These are phyloP conservation scores for Drosophila anomelani DNA, from an alignment of 2,888 invertebrate species.

Conservation along the genomic window DNA sequence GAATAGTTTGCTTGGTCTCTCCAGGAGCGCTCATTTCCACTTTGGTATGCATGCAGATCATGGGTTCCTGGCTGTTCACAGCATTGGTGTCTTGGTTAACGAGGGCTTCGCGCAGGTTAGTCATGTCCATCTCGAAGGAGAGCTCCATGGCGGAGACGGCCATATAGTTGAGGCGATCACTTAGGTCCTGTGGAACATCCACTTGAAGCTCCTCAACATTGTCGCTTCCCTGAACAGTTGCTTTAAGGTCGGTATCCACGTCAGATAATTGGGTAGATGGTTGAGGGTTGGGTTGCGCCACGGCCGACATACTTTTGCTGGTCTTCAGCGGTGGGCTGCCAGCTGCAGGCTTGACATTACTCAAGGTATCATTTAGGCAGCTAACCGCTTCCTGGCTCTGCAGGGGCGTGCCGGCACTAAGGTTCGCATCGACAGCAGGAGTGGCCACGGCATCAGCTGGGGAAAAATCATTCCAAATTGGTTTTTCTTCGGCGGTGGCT, in stretches of 20 bases:
- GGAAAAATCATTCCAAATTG: constrained; percentile 35
- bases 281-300: neutral
- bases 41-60: constrained; percentile 58
- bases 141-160: constrained; percentile 78
- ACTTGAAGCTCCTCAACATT: constrained; percentile 47
- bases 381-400: constrained; percentile 16
- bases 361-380: constrained; percentile 1
- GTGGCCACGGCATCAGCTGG: constrained; percentile 46
- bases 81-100: neutral
- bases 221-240: neutral
- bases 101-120: constrained; percentile 69
- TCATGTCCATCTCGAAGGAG: constrained; percentile 80
- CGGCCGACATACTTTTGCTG: constrained; percentile 8
- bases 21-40: constrained; percentile 48
- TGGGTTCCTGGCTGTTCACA: constrained; percentile 18
- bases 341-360: neutral
- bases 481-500: constrained; percentile 1
- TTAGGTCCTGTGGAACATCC: constrained; percentile 57
- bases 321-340: neutral
- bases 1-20: constrained; percentile 42
- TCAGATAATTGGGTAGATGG: neutral
- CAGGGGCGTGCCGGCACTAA: neutral
- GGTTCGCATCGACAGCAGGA: neutral
- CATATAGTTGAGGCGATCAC: constrained; percentile 60
- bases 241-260: constrained; percentile 1